phyloP scores from a whole-genome alignment of 2,888 invertebrate species.

The Argyresthia albistria region DNA sequence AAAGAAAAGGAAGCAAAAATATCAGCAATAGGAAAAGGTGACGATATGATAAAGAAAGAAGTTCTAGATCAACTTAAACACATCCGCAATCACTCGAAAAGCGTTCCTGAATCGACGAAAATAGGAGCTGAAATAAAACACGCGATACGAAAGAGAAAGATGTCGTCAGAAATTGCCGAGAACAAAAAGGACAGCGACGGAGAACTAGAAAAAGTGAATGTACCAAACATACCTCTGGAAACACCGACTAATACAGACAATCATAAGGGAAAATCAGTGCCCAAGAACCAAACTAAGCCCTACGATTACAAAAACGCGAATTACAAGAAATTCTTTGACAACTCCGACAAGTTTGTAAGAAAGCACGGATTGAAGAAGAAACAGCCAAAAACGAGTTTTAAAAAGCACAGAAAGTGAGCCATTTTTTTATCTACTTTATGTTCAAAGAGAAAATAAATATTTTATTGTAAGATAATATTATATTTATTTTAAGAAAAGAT shows the following conservation, averaged over 20 bases:
- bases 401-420: constrained; percentile 28
- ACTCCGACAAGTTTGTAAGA: constrained; percentile 27
- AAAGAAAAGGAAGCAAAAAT: constrained; percentile 48
- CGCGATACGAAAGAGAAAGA: not conserved
- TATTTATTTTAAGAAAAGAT: not conserved
- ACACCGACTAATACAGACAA: constrained; percentile 9
- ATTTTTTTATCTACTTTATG: constrained; percentile 1
- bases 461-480: not conserved
- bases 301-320: constrained; percentile 36
- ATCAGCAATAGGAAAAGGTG: constrained; percentile 34
- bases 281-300: constrained; percentile 18
- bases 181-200: not conserved
- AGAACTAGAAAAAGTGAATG: constrained; percentile 7
- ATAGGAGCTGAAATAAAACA: not conserved
- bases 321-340: constrained; percentile 41
- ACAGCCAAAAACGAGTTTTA: constrained; percentile 31
- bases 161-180: not conserved
- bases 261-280: not conserved
- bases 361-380: constrained; percentile 8
- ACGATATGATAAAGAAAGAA: constrained; percentile 39
- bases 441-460: constrained; percentile 5
- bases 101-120: not conserved
- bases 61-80: constrained; percentile 31
- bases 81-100: not conserved
- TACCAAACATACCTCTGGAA: not conserved